phyloP scores from a whole-genome alignment of 1,140 invertebrate species.

The Physella acuta region DNA sequence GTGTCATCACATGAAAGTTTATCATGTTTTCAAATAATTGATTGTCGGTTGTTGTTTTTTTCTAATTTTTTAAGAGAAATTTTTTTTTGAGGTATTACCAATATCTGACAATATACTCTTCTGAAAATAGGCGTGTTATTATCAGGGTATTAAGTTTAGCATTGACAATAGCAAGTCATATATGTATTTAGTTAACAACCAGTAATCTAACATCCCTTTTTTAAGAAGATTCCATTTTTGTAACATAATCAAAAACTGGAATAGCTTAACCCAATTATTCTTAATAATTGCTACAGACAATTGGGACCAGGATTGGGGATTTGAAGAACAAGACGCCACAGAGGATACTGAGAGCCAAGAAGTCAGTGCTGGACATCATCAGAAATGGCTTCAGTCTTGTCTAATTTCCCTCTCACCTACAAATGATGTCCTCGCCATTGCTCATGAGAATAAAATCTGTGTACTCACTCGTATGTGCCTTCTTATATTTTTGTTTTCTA shows the following conservation, averaged over 20 bases:
- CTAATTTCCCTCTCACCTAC: constrained; percentile 73
- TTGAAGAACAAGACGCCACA: constrained; percentile 40
- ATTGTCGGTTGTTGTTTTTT: too few species aligned
- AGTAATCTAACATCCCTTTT: background rate
- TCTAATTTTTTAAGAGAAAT: too few species aligned
- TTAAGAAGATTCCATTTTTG: background rate
- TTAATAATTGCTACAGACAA: constrained; percentile 30
- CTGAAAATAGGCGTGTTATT: too few species aligned
- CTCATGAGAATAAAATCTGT: constrained; percentile 68
- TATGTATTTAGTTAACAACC: background rate
- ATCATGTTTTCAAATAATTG: too few species aligned
- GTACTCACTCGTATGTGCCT: constrained; percentile 68
- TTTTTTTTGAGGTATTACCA: too few species aligned
- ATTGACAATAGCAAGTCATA: background rate
- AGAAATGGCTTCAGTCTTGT: constrained; percentile 72
- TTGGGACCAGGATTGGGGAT: constrained; percentile 52
- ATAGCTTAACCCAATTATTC: background rate
- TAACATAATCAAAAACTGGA: background rate
- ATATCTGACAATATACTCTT: too few species aligned
- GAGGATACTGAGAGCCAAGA: constrained; percentile 29
- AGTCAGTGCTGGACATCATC: constrained; percentile 31
- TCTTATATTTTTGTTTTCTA: too few species aligned
- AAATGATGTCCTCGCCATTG: constrained; percentile 72
- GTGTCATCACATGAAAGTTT: too few species aligned
- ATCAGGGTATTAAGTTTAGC: background rate